Conservation (phyloP, 2,888 invertebrate species). For the Conus canariensis region DNA sequence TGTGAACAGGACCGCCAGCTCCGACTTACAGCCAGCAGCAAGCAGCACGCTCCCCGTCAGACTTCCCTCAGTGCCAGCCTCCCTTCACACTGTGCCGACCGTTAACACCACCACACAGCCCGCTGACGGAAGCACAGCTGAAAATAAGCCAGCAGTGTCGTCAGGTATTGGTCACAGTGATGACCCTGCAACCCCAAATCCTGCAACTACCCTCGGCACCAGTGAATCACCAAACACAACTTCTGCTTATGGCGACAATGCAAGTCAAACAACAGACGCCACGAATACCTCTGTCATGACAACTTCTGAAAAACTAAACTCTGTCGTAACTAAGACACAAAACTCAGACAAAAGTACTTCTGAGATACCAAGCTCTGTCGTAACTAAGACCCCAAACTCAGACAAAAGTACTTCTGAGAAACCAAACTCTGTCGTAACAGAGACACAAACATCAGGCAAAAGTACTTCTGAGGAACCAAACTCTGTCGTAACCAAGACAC, state of each 20-base stretch:
- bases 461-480: background rate
- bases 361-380: background rate
- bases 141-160: background rate
- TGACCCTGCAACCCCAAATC: background rate
- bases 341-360: background rate
- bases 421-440: background rate
- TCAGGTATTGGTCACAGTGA: background rate
- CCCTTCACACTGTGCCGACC: background rate
- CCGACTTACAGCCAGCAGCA: no score
- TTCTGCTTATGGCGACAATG: background rate
- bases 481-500: background rate
- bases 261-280: no score
- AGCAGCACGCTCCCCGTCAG: background rate
- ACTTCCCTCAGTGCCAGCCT: no score
- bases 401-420: background rate
- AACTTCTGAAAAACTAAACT: background rate
- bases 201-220: background rate
- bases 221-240: background rate
- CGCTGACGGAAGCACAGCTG: no score
- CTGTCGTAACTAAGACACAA: background rate
- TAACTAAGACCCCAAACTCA: background rate
- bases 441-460: background rate
- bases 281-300: background rate
- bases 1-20: background rate
- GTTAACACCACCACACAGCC: background rate